Base-by-base conservation (phyloP, 1,140 invertebrate species). In the Aphis gossypii region DNA sequence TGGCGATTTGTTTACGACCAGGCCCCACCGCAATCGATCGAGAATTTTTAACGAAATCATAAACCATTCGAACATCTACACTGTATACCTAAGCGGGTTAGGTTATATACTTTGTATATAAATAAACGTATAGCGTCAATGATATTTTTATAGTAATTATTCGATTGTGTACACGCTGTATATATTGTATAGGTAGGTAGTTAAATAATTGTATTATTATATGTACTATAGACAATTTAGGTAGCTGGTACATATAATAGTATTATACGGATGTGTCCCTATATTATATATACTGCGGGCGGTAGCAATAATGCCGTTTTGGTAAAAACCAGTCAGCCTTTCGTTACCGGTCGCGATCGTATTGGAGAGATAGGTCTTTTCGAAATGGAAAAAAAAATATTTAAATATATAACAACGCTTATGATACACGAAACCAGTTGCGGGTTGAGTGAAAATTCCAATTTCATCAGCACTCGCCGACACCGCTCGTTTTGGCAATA, bases 331-430 rank as follows among this genome's bases (percentile, higher is more conserved):
- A 44, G 84, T 87, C 84, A 14, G 84, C 41, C 30, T 87, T 87
- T 87, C 84, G 84, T 87, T 87, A 46, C 84, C 14, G 84, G 44
- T 87, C 84, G 84, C 44, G 83, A 84, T 84, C 83, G 83, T 87
- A 30, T 25, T 44, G 25, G 44, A 46, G 44, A 46, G 84, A 87
- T 87, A 87, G 41, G 38, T 41, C 41, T 87, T 87, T 76, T 76
- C 60, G 60, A 76, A 23, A n/a, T 87, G 41, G 2, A 83, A 83
- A 83, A 68, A 68, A 44, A 87, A 87, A 87, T 46, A 87, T 46
- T 48, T 30, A 87, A 87, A 87, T 87, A 87, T 87, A 30, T 25
- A 87, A 87, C n/a, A 46, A 46, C 60, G 60, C 38, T 41, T 6
- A 76, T 76, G n/a, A 76, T 76, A n/a, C 41, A 46, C 35, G 6